These are phyloP conservation scores for Frankliniella intonsa DNA, from an alignment of 2,888 invertebrate species.

Conservation along the genomic window DNA sequence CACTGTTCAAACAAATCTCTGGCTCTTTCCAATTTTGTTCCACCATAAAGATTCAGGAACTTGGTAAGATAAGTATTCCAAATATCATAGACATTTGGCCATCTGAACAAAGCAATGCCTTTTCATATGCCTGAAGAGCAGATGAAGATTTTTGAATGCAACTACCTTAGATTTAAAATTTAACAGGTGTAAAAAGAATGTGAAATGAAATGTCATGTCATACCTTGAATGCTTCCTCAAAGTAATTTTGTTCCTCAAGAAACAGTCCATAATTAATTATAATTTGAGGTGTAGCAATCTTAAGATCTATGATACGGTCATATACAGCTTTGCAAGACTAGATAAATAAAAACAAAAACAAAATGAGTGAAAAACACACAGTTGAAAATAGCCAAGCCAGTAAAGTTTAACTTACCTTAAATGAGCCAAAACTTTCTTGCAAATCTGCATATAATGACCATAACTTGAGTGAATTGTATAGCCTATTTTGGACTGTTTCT, in stretches of 20 bases:
- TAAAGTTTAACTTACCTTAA: constrained; percentile 54
- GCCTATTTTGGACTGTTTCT: constrained; percentile 89
- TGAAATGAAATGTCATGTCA: constrained; percentile 29
- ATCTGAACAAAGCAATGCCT: constrained; percentile 94
- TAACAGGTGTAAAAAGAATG: neutral
- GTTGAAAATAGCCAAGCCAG: constrained; percentile 10
- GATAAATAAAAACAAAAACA: constrained; percentile 38
- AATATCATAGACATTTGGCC: constrained; percentile 99
- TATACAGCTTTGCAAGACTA: constrained; percentile 92
- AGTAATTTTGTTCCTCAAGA: constrained; percentile 96
- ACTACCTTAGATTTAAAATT: neutral
- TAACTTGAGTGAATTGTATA: constrained; percentile 93
- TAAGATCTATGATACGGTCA: constrained; percentile 94
- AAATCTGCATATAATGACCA: constrained; percentile 99
- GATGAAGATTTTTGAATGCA: constrained; percentile 39
- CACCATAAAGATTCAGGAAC: constrained; percentile 92
- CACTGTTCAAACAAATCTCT: constrained; percentile 99
- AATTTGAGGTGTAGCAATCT: constrained; percentile 97
- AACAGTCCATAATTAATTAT: constrained; percentile 98
- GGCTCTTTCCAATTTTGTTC: constrained; percentile 90
- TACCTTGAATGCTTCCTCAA: constrained; percentile 89
- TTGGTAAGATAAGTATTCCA: constrained; percentile 99
- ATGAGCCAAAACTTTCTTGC: constrained; percentile 98
- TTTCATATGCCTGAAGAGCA: constrained; percentile 79
- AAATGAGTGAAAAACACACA: constrained; percentile 36